Evolutionary conservation across 2,113 vertebrate species (phyloP).

Genomic region (Pachycephala philippinensis): DNA sequence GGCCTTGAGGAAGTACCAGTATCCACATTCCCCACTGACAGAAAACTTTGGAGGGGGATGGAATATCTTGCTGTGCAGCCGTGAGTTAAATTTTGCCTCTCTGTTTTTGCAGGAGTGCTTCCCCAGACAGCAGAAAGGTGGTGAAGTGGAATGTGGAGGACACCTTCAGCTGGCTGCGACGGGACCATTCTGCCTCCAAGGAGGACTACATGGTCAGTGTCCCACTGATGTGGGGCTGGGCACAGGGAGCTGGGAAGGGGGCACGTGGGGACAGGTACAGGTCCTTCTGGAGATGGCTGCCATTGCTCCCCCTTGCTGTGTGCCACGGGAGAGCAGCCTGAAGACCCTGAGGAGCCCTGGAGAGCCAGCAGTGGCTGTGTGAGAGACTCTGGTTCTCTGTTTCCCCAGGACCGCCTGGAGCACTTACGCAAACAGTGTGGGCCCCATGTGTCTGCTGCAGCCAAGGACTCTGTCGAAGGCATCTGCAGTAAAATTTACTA

Average conservation of each 20-base stretch:
- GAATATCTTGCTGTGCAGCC: accelerated
- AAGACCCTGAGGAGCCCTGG: background rate
- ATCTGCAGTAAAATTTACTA: constrained; percentile 98
- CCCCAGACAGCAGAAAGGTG: constrained; percentile 94
- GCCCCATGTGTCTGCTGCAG: constrained; percentile 89
- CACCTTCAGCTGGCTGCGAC: constrained; percentile 96
- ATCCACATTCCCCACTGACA: background rate
- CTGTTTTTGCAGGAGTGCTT: constrained; percentile 82
- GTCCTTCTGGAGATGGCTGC: background rate
- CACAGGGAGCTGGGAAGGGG: background rate
- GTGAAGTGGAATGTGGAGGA: constrained; percentile 99
- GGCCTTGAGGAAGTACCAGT: background rate
- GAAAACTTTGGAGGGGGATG: background rate
- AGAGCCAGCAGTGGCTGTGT: background rate
- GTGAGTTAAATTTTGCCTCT: background rate
- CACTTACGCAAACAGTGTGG: constrained; percentile 94
- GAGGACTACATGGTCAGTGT: constrained; percentile 96
- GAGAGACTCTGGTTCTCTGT: background rate
- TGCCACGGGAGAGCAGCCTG: background rate
- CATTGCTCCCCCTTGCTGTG: background rate
- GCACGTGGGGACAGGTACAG: background rate
- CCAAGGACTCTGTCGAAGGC: constrained; percentile 96
- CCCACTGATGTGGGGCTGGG: background rate
- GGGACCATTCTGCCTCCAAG: constrained; percentile 95
- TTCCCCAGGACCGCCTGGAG: constrained; percentile 89